Base-by-base conservation (phyloP, 2,113 vertebrate genomes). In the Barnardius zonarius region DNA sequence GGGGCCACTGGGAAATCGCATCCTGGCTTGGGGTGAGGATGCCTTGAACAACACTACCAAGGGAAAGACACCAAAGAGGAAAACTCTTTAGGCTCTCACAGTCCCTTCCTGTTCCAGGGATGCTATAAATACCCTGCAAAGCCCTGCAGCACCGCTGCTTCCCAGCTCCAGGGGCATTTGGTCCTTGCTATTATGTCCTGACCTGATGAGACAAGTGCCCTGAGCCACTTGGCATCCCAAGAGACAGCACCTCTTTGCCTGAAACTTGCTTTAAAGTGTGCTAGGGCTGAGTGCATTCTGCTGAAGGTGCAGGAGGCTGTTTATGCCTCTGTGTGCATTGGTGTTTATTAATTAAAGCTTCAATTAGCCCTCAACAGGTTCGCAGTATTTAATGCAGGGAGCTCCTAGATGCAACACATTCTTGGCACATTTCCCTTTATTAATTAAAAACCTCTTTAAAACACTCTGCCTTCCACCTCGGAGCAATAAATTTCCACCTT, bases 371-470 rank as follows among this genome's bases (percentile, higher is more conserved):
- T 94, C 81, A 62, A 94, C 86, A 88, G 86, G 75, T 94, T 92
- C 66, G 76, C 72, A 86, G 66, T 86, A 84, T 94, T 97, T 80
- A 88, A 81, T 27, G 75, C 93, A 82, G 83, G 88, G 83, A 95
- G 88, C 86, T 93, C 86, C 72, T 93, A 92, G 63, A 66, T 55
- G 69, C 88, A 92, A 77, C 73, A 43, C 95, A 95, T 96, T 96
- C 96, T 96, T 95, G 90, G 95, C 92, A 94, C 25, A 9, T 59
- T 83, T 95, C 82, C 88, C 90, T 95, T 95, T 95, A 95, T 97
- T 95, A 97, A 97, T 96, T 95, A 96, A 97, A 96, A 95, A 96
- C 79, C 94, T 96, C 94, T 97, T 97, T 96, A 97, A 86, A 97
- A 89, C 92, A 95, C 94, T 94, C 91, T 96, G 85, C 87, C 81